Base-by-base conservation (phyloP, 2,113 vertebrate species). In the Aphyosemion australe region DNA sequence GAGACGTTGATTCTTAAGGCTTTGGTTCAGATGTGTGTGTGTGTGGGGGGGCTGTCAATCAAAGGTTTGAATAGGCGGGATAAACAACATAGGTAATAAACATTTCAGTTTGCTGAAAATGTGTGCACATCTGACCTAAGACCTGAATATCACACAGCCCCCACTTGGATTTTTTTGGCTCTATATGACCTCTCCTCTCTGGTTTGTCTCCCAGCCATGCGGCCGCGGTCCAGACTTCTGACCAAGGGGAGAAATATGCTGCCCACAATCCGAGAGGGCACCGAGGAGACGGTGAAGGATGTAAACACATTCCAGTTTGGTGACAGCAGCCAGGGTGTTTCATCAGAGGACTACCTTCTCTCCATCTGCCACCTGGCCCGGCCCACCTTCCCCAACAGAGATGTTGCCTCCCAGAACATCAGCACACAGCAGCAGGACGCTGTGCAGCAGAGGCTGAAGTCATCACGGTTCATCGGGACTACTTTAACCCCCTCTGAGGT, bases 291-390 rank as follows among this genome's bases (percentile, higher is more conserved):
- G 0, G 37, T 90, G 60, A 91, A 87, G 67, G 93, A 94, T 11
- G 37, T 85, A 18, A 88, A 82, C 62, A 2, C 1, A 0, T 6
- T 87, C 47, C 86, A 76, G 14, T 78, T 68, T 12, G n/a, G 18
- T 61, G 32, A 48, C 67, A 73, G 74, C 9, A 5, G 53, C 72
- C 63, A 89, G 34, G 51, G 31, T 0, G 65, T 90, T 37, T 93
- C 92, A 60, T 91, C 90, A 0, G 92, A 94, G 0, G 94, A 94
- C 61, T 95, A 95, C 86, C 84, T 94, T 65, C 93, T 94, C n/a
- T 95, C 95, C 74, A 95, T 96, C 85, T 94, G 94, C 77, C 94
- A 96, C 79, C 90, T 96, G 0, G 94, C 94, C 60, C 91, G 88
- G 49, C 94, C 95, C 60, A 92, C 93, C 31, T 93, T 94, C 76